Evolutionary conservation across 1,140 invertebrate genomes (phyloP).

Genomic region (Lasioglossum baleicum): DNA sequence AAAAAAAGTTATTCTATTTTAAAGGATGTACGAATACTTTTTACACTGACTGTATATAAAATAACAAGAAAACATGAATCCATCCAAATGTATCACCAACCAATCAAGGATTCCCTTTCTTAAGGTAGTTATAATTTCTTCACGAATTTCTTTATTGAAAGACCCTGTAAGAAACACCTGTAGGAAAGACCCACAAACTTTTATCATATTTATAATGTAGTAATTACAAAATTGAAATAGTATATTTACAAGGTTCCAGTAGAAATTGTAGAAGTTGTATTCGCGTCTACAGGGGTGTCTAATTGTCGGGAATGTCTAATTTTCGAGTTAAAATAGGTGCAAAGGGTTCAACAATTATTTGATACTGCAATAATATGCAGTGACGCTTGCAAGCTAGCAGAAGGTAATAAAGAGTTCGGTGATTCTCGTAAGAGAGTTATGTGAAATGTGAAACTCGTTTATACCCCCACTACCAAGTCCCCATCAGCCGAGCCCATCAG

Average conservation of each 20-base stretch:
- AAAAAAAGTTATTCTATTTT: too few relatives aligned
- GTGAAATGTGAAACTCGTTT: constrained; percentile 7
- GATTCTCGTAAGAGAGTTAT: neutral
- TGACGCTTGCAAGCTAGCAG: too few relatives aligned
- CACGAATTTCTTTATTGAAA: constrained; percentile 92
- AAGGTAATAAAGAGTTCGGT: neutral
- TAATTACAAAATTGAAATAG: too few relatives aligned
- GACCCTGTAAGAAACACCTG: constrained; percentile 85
- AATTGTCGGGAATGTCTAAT: too few relatives aligned
- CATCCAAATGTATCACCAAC: constrained; percentile 79
- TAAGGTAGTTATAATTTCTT: constrained; percentile 88
- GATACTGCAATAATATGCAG: too few relatives aligned
- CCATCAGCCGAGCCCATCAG: neutral
- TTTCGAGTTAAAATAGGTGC: too few relatives aligned
- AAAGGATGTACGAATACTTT: too few relatives aligned
- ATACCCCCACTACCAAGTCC: neutral
- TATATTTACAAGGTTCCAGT: too few relatives aligned
- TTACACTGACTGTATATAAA: too few relatives aligned
- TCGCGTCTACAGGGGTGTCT: too few relatives aligned
- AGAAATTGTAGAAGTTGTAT: too few relatives aligned
- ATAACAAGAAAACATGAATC: neutral
- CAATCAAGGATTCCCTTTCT: constrained; percentile 92
- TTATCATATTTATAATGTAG: neutral
- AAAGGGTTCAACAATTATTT: too few relatives aligned
- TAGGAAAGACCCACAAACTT: constrained; percentile 15